phyloP scores from a whole-genome alignment of 2,797 vertebrate species.

The Pygocentrus nattereri region DNA sequence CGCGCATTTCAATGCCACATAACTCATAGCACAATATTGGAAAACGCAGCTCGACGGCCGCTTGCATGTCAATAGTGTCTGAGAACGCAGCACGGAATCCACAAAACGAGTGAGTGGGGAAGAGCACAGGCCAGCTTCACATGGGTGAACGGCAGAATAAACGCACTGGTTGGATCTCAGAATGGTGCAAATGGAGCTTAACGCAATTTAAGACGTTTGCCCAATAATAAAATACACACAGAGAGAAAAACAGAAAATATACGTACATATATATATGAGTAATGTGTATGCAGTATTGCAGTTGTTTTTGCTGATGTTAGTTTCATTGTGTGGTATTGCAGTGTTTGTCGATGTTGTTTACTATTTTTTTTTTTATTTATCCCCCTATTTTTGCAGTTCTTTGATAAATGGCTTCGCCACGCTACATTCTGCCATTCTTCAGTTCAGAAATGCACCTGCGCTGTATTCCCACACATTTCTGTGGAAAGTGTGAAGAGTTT shows the following conservation, averaged over 20 bases:
- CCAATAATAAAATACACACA: not conserved
- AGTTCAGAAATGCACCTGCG: conserved; percentile 55
- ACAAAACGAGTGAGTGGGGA: conserved; percentile 69
- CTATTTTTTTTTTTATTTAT: too few species aligned
- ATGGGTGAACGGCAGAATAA: not conserved
- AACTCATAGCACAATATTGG: conserved; percentile 80
- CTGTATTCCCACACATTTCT: conserved; percentile 38
- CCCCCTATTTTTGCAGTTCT: not conserved
- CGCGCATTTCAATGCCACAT: conserved; percentile 80
- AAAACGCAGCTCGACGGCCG: conserved; percentile 69
- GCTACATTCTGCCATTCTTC: conserved; percentile 29
- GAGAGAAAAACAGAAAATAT: too few species aligned
- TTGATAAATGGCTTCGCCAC: not conserved
- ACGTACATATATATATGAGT: not conserved
- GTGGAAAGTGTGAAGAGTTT: conserved; percentile 46
- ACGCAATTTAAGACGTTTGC: not conserved
- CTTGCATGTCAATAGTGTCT: conserved; percentile 83
- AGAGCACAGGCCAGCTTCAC: not conserved
- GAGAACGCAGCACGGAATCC: conserved; percentile 75
- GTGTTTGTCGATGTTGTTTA: too few species aligned
- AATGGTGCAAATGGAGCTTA: not conserved
- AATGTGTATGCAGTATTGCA: not conserved
- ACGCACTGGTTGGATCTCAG: not conserved
- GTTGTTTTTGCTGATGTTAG: not conserved
- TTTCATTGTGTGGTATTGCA: not conserved